Percentiles rank a stretch among this genome's conserved stretches.
Evolutionary conservation across 2,797 vertebrate genomes (phyloP).

Genomic region (Sebastes flavidus): DNA sequence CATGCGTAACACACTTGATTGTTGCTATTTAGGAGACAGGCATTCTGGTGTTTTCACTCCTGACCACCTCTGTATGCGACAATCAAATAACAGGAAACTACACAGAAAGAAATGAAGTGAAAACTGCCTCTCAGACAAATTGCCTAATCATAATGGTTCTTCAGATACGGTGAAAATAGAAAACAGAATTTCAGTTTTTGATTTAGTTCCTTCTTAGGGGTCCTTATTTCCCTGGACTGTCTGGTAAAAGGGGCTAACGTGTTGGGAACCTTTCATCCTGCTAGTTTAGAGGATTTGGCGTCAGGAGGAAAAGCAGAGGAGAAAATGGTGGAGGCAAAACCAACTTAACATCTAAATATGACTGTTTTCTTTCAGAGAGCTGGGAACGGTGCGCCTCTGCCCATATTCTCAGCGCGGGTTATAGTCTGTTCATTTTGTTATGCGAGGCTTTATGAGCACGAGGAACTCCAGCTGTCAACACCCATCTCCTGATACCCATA

Average conservation of each 20-base stretch:
- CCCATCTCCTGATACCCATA: slow-evolving; percentile 29
- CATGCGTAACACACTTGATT: not conserved
- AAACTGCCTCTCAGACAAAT: not conserved
- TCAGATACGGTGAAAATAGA: not conserved
- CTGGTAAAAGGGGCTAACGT: not conserved
- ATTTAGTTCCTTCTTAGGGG: not conserved
- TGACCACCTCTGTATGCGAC: not conserved
- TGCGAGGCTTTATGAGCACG: slow-evolving; percentile 28
- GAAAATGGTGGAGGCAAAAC: not conserved
- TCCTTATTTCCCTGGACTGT: not conserved
- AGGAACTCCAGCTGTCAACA: slow-evolving; percentile 47
- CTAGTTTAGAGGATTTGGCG: slow-evolving; percentile 1
- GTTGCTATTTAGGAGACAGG: not conserved
- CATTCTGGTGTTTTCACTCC: not conserved
- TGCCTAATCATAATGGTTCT: not conserved
- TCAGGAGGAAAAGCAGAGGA: not conserved
- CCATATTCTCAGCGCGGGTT: not conserved
- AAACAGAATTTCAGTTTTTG: not conserved
- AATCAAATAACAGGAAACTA: not conserved
- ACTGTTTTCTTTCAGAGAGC: slow-evolving; percentile 8
- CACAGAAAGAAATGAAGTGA: not conserved
- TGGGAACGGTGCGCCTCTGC: not conserved
- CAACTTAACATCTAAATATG: not conserved
- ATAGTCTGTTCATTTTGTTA: slow-evolving; percentile 21
- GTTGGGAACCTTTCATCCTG: slow-evolving; percentile 6